Evolutionary conservation across 2,113 vertebrate genomes (phyloP), one percentile per base, ranked within the genome.

Genomic region (Xiphophorus maculatus): DNA sequence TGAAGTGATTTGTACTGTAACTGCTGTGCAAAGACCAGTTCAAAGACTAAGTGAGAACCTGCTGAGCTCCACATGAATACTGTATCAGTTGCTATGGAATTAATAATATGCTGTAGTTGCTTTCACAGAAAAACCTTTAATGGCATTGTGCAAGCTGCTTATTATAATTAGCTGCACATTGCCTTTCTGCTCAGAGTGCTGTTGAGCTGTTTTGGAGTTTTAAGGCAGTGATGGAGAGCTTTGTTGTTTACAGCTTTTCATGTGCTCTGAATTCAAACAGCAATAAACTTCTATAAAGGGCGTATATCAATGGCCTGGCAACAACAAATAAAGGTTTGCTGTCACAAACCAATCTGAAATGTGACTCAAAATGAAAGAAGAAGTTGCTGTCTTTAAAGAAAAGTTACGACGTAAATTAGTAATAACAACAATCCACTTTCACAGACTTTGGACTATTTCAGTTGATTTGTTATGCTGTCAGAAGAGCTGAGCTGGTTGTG

Each of bases 111-210:
- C 68, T 81, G 73, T 58, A 79, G 86, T 73, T 44, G 22, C 1
- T 11, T 0, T 15, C 5, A 5, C 69, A 54, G 22, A 63, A 22
- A 51, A 62, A 33, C 29, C 30, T 30, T 69, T 78, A 72, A 87
- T 85, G 81, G 74, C 74, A 84, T 87, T 83, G 81, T 82, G 85
- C 63, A 89, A 69, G 84, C 89, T 88, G 90, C 89, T 93, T 77
- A 79, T 92, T 83, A 88, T 92, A 93, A 92, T 91, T 90, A 90
- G 83, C 86, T 91, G 84, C 80, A 85, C 73, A 87, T 89, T 89
- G 80, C 80, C 71, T 84, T 76, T 69, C 27, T 72, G 15, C 75
- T 84, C 77, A 62, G 19, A 67, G 66, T 66, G 33, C 69, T 83
- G 82, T 66, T 64, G 1, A 84, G 75, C 33, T 44, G 40, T 11